Evolutionary conservation across 2,888 invertebrate genomes (phyloP), one percentile per base, ranked within the genome.

Genomic region (Lasiommata megera): DNA sequence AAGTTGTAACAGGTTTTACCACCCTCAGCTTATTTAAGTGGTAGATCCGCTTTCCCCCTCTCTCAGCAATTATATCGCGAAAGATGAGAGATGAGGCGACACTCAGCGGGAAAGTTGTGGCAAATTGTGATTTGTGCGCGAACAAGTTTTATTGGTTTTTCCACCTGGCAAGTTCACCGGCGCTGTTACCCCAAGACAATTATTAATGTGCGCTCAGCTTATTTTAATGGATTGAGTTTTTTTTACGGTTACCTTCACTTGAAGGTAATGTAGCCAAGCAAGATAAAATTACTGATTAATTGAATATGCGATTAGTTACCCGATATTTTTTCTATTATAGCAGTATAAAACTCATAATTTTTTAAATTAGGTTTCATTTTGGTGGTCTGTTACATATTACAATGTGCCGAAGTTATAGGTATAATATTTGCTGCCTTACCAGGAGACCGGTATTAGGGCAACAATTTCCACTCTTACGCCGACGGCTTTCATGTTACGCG

Each of bases 111-210:
- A 64, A 67, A 69, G 66, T 71, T 65, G 72, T 68, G 72, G 74
- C 73, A 79, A 82, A 82, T 84, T 80, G 80, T 76, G 74, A 76
- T 82, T 83, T 81, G 80, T 79, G 79, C 79, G 74, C 59, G 72
- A 80, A 80, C 75, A 79, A 78, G 79, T 83, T 83, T 80, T 80
- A 86, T 84, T 82, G 72, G 78, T 80, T 82, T 77, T 73, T 71
- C 65, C 64, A 66, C 67, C 62, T 60, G 67, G 64, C 63, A 67
- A 72, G 70, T 65, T 54, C 44, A 18, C 28, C 23, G 53, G 12
- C 53, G 54, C 56, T 54, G 56, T 56, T 54, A 60, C 53, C 43
- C 50, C 50, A 50, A 56, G 56, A 50, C 60, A 38, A 50, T 56
- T 60, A 60, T 60, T 56, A 56, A 60, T 56, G 60, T 48, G n/a